Conservation (phyloP, 2,797 vertebrate genomes). For the Rhabdophis nuchalis region DNA sequence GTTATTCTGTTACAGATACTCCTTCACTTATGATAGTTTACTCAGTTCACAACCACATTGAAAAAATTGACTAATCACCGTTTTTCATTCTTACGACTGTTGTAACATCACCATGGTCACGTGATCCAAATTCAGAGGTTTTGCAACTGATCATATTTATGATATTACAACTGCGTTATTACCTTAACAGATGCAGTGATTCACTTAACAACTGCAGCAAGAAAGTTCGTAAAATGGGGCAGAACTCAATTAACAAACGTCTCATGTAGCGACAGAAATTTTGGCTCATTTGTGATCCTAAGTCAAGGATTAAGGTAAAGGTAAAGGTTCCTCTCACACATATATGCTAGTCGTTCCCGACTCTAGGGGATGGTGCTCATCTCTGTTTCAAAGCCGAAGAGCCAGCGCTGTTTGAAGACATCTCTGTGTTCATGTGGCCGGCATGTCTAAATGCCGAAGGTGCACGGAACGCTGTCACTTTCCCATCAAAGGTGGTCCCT, state of each 20-base stretch:
- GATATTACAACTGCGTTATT: background rate
- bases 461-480: too few relatives aligned
- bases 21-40: background rate
- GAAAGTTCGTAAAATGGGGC: background rate
- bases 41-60: background rate
- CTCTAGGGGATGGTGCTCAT: too few relatives aligned
- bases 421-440: too few relatives aligned
- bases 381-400: too few relatives aligned
- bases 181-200: background rate
- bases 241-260: background rate
- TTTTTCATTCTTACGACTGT: background rate
- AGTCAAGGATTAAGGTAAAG: background rate
- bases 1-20: background rate
- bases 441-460: too few relatives aligned
- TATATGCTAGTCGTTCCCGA: too few relatives aligned
- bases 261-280: background rate
- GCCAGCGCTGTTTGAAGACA: too few relatives aligned
- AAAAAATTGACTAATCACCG: background rate
- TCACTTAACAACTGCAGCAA: background rate
- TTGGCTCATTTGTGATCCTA: background rate
- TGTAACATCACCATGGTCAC: background rate
- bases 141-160: background rate
- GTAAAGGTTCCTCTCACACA: too few relatives aligned
- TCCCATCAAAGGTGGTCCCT: too few relatives aligned
- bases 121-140: background rate